Percentiles rank a stretch among this genome's conserved stretches.
These are phyloP conservation scores for Oreonectes daqikongensis DNA, from an alignment of 2,797 vertebrate genomes.

Conservation along the genomic window DNA sequence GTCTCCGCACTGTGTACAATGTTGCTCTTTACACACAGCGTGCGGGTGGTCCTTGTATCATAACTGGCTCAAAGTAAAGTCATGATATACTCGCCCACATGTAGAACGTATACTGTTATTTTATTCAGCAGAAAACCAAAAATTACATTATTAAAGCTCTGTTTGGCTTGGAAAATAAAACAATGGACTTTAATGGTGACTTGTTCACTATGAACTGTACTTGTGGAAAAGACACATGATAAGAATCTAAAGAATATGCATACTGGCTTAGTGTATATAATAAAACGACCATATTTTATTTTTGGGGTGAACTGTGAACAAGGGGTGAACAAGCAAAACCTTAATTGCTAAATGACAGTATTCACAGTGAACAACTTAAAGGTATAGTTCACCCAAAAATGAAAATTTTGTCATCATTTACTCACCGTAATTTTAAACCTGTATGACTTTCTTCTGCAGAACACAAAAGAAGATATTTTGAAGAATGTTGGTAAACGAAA, in stretches of 20 bases:
- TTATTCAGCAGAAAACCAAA: neutral
- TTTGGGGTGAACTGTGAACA: too few species aligned
- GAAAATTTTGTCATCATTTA: too few species aligned
- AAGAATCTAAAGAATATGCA: neutral
- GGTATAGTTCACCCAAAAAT: too few species aligned
- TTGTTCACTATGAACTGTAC: neutral
- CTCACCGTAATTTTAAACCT: too few species aligned
- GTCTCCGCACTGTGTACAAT: slow-evolving; percentile 24
- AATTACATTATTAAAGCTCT: neutral
- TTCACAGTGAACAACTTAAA: too few species aligned
- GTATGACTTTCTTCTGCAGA: too few species aligned
- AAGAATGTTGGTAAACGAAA: too few species aligned
- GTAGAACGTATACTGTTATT: too few species aligned
- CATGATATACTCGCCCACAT: neutral
- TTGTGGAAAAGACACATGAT: neutral
- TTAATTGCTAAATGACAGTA: neutral
- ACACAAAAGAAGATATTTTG: too few species aligned
- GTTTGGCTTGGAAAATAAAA: neutral
- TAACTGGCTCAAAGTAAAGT: neutral
- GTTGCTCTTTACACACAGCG: slow-evolving; percentile 24
- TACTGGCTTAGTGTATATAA: too few species aligned
- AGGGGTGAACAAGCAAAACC: neutral
- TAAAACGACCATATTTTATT: too few species aligned
- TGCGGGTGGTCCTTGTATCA: slow-evolving; percentile 17
- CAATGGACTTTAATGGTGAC: neutral